Conservation (phyloP, 2,888 invertebrate genomes). For the Tipula helvola region DNA sequence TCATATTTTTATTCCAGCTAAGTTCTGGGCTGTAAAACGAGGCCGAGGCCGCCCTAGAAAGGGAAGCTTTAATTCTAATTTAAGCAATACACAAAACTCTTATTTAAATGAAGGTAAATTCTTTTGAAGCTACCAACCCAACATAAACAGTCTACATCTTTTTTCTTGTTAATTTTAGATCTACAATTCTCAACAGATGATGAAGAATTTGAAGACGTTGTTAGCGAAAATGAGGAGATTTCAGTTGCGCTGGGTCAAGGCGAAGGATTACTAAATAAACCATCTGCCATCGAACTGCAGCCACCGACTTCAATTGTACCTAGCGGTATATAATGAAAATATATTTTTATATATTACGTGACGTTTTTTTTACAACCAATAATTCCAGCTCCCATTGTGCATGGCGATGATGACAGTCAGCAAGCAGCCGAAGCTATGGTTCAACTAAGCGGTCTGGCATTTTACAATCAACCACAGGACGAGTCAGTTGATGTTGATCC, state of each 20-base stretch:
- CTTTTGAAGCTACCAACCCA: not conserved
- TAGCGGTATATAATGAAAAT: not conserved
- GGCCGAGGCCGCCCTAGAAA: slow-evolving; percentile 45
- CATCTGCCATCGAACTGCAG: slow-evolving; percentile 11
- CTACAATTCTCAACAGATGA: slow-evolving; percentile 60
- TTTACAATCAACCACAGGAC: slow-evolving; percentile 43
- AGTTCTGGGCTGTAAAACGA: slow-evolving; percentile 41
- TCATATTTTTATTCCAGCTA: slow-evolving; percentile 28
- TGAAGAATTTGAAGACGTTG: slow-evolving; percentile 51
- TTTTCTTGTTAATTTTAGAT: slow-evolving; percentile 33
- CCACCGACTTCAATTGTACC: not conserved
- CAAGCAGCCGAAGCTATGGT: slow-evolving; percentile 69
- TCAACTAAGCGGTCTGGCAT: slow-evolving; percentile 53
- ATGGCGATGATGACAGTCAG: slow-evolving; percentile 48
- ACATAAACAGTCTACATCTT: not conserved
- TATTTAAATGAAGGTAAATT: slow-evolving; percentile 57
- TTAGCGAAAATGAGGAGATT: slow-evolving; percentile 42
- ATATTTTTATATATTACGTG: not conserved
- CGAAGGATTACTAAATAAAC: slow-evolving; percentile 20
- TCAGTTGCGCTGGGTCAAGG: slow-evolving; percentile 37
- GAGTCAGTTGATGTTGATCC: slow-evolving; percentile 67
- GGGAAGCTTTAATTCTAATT: slow-evolving; percentile 39
- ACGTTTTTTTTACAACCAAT: not conserved
- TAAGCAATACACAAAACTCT: slow-evolving; percentile 47
- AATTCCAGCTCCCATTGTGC: slow-evolving; percentile 16